These are phyloP conservation scores for Hypena proboscidalis DNA, from an alignment of 2,888 invertebrate genomes.

Conservation along the genomic window DNA sequence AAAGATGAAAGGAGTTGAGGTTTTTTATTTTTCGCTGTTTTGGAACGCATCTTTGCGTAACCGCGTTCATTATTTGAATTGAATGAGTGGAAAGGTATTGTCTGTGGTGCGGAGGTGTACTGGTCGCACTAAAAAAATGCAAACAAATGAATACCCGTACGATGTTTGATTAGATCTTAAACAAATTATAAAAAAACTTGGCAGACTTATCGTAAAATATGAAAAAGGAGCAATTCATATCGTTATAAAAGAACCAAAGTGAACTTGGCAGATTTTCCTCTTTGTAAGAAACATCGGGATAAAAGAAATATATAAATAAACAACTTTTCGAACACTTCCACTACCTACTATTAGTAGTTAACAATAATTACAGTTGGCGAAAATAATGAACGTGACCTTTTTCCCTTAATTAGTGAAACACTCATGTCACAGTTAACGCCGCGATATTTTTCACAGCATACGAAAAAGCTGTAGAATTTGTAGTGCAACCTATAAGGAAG, in stretches of 20 bases:
- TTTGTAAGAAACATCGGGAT: no score
- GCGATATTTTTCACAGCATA: conserved; percentile 28
- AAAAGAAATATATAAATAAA: no score
- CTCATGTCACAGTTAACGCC: conserved; percentile 3
- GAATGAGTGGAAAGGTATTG: conserved; percentile 56
- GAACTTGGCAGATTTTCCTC: no score
- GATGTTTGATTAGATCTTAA: conserved; percentile 3
- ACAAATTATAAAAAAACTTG: no score
- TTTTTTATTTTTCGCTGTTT: conserved; percentile 55
- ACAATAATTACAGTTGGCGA: conserved; percentile 1
- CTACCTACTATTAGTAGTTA: no score
- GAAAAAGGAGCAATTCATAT: no score
- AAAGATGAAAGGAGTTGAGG: conserved; percentile 60
- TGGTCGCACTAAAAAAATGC: conserved; percentile 22
- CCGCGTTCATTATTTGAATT: conserved; percentile 69
- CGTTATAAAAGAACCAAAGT: no score
- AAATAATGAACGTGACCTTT: conserved; percentile 34
- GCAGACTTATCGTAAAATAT: no score
- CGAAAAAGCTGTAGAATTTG: conserved; percentile 23
- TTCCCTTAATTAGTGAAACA: conserved; percentile 8
- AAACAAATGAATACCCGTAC: conserved; percentile 6
- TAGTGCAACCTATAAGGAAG: conserved; percentile 8
- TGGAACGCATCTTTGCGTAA: conserved; percentile 77
- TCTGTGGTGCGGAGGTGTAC: conserved; percentile 42
- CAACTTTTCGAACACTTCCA: no score